Percentiles rank a stretch among this genome's conserved stretches.
phyloP scores from a whole-genome alignment of 2,797 vertebrate species.

The Chrysocyon brachyurus region DNA sequence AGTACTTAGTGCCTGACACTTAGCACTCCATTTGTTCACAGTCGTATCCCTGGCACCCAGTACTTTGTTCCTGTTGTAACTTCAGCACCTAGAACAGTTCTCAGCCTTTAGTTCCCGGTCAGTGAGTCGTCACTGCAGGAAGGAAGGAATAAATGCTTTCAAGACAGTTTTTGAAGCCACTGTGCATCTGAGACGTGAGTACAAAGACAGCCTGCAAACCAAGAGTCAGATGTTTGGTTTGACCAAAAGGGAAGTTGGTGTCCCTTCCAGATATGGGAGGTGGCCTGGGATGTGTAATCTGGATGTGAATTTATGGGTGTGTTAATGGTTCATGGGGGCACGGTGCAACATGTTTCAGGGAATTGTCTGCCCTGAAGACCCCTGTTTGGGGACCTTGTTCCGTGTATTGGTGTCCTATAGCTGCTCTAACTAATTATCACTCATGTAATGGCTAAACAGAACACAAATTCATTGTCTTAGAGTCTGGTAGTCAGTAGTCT shows the following conservation, averaged over 20 bases:
- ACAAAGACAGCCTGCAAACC: background rate
- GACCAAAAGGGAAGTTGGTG: background rate
- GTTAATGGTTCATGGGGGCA: background rate
- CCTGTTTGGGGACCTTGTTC: background rate
- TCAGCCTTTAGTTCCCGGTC: rapidly evolving
- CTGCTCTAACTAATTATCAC: background rate
- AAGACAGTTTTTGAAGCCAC: background rate
- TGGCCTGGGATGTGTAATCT: background rate
- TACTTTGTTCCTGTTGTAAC: rapidly evolving
- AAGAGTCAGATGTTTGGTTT: background rate
- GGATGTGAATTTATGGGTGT: background rate
- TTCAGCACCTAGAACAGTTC: slow-evolving; percentile 54
- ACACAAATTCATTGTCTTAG: no score
- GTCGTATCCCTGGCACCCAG: rapidly evolving
- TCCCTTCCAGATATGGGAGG: background rate
- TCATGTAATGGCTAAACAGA: background rate
- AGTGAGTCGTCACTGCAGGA: rapidly evolving
- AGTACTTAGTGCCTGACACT: background rate
- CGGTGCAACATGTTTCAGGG: background rate
- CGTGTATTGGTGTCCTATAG: background rate
- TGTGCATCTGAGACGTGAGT: background rate
- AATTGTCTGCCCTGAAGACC: background rate
- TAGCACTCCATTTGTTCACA: background rate
- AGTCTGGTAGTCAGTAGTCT: background rate
- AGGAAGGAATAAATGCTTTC: background rate